These are phyloP conservation scores for Formica exsecta DNA, from an alignment of 1,140 invertebrate species.

Conservation along the genomic window DNA sequence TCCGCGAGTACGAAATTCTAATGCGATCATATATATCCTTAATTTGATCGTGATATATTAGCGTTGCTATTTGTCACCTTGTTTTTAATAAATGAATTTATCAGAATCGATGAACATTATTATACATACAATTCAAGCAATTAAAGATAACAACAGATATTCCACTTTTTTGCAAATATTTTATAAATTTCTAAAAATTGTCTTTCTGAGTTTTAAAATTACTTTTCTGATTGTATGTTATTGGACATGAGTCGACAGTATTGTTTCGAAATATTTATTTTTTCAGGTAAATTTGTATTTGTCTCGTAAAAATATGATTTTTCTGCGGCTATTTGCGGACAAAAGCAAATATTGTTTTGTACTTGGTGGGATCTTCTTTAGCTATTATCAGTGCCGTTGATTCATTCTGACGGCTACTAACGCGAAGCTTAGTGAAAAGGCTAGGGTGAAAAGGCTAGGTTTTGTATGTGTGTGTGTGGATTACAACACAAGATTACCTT, in stretches of 20 bases:
- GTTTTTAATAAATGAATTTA: constrained; percentile 8
- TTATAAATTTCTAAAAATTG: background rate
- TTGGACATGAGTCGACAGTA: background rate
- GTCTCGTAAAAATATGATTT: constrained; percentile 12
- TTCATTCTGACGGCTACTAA: constrained; percentile 59
- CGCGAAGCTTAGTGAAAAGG: constrained; percentile 2
- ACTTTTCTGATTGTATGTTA: background rate
- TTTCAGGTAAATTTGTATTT: background rate
- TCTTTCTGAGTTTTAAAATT: too few relatives aligned
- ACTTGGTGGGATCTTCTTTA: constrained; percentile 38
- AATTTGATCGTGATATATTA: constrained; percentile 57
- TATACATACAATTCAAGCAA: background rate
- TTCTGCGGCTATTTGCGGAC: background rate
- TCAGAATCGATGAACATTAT: background rate
- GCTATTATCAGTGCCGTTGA: constrained; percentile 45
- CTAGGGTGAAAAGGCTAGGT: background rate
- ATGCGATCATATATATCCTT: constrained; percentile 65
- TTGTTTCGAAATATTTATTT: constrained; percentile 25
- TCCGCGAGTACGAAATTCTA: constrained; percentile 69
- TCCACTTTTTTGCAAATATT: background rate
- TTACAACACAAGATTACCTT: constrained; percentile 55
- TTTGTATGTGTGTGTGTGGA: background rate
- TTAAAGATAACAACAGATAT: background rate
- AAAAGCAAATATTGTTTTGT: constrained; percentile 53
- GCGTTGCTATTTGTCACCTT: constrained; percentile 57